Evolutionary conservation across 53 echinoderm and acorn worm species (phyloP), one percentile per base, ranked within the genome.

Genomic region (Henricia sp.): DNA sequence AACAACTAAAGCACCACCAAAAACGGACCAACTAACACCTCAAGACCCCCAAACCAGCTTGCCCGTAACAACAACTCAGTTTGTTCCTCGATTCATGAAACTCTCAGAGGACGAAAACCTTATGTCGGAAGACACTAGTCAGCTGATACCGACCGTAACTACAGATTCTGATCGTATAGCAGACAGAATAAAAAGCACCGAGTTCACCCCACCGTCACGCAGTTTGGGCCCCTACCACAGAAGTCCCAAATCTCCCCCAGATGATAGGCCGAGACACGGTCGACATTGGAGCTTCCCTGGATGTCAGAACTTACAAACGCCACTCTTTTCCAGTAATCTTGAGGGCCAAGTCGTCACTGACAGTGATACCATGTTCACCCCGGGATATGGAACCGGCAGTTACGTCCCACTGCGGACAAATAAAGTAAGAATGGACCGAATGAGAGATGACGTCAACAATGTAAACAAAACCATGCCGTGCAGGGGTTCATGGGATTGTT

Each of bases 341-440:
- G 64, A 29, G 14, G 78, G 78, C n/a, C 64, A 64, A 20, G 17
- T 78, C 29, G 78, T 64, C 46, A 78, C 78, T 8, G 63, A 78
- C 34, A 78, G 78, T 17, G 78, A 48, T 26, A 78, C 78, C 30
- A 78, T 63, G 30, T 78, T 78, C 35, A 78, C 78, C 2, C 78
- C 78, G 20, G 78, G 78, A 35, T 78, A 78, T 39, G 78, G 78
- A 48, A 78, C 78, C 19, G 78, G 78, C 48, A 78, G 78, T 64
- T 78, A 63, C 64, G 78, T 37, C 32, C 78, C 78, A 48, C 78
- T 78, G 50, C 78, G 64, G 78, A 64, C 63, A 2, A 78, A 78
- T 21, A 78, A 78, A 78, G 78, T 78, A 78, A 78, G 78, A 64
- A 6, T 40, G 40, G 23, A 19, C n/a, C n/a, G n/a, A n/a, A n/a